Evolutionary conservation across 2,888 invertebrate genomes (phyloP), one percentile per base, ranked within the genome.

Genomic region (Patella caerulea): DNA sequence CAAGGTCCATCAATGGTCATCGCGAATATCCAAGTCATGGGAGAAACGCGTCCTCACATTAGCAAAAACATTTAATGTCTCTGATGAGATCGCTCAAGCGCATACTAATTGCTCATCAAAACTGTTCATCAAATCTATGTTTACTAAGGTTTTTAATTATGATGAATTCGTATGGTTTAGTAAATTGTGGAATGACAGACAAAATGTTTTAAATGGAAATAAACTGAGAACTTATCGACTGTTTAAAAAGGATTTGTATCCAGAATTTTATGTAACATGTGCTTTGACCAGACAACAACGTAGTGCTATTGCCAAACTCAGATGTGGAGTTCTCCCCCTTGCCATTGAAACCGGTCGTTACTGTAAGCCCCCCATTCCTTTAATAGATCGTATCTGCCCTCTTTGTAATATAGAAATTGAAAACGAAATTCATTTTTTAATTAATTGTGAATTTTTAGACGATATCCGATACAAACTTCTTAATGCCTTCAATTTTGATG

Each of bases 401-500:
- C 12, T 56, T 56, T 56, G 56, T 14, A 56, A 56, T 56, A 56
- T 17, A 4, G 56, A 56, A 17, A n/a, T 56, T 56, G 56, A 56
- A 56, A 56, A 56, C 12, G 56, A 56, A n/a, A 55, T 56, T 56
- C 12, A 56, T 14, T 56, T 56, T 56, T 56, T 56, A n/a, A 14
- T 56, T 56, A n/a, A 3, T 11, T 56, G 56, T 56, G n/a, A 17
- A 56, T 15, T 14, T 7, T 56, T 56, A 56, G 15, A 56, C n/a
- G 56, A 56, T 56, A 56, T 56, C 17, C 59, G 59, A 59, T 19
- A 59, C n/a, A 59, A 59, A 59, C 59, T 59, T 59, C 19, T 59
- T 59, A 59, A 59, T 59, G 19, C 59, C 59, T 59, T 59, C 14
- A 59, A 59, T 59, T 12, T 19, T 59, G 59, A 59, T 15, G 19